A percentile compares a stretch with the other conserved stretches of the same genome.
phyloP scores from a whole-genome alignment of 2,113 vertebrate genomes.

The Anhinga anhinga region DNA sequence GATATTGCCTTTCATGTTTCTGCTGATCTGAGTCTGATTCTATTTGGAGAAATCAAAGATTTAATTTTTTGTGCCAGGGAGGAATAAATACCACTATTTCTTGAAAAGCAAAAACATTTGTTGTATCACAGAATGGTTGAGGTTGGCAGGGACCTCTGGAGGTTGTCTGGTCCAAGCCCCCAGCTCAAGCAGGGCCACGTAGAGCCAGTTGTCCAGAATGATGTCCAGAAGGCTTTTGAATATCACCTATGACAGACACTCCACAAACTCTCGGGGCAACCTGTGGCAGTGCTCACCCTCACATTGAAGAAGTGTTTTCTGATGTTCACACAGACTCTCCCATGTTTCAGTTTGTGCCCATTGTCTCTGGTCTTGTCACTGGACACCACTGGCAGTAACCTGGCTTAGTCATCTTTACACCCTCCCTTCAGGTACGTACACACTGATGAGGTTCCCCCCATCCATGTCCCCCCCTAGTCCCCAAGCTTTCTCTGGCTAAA shows the following conservation, averaged over 20 bases:
- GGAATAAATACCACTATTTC: background rate
- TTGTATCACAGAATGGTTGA: background rate
- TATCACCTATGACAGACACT: background rate
- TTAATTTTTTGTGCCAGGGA: background rate
- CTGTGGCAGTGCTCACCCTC: background rate
- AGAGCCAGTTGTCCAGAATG: background rate
- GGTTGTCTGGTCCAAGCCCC: fast-evolving
- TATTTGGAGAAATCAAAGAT: background rate
- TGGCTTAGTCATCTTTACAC: background rate
- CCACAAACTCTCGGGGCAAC: background rate
- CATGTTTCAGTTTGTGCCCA: fast-evolving
- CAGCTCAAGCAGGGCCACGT: background rate
- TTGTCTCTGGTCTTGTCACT: background rate
- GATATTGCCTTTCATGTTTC: background rate
- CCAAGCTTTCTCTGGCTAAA: background rate
- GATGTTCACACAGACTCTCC: background rate
- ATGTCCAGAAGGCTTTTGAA: background rate
- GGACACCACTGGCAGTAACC: background rate
- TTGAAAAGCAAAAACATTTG: background rate
- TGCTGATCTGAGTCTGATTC: background rate
- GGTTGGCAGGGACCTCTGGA: background rate
- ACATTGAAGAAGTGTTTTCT: background rate
- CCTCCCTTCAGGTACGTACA: background rate
- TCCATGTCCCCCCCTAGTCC: too few species aligned
- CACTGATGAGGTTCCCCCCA: background rate